phyloP scores from a whole-genome alignment of 2,797 vertebrate genomes.

The Podarcis siculus region DNA sequence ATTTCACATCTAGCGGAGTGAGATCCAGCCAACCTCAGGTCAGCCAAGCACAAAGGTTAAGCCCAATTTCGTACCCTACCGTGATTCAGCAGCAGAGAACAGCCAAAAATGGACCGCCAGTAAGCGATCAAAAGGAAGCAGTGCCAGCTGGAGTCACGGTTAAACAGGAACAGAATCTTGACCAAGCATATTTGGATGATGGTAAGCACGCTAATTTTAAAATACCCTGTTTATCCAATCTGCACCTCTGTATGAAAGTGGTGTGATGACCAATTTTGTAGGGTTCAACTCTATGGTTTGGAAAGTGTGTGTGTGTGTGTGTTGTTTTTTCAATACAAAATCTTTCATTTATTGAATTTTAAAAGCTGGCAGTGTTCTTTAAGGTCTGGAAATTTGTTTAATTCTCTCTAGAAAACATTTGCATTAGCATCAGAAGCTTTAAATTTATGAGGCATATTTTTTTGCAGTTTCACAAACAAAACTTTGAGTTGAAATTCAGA shows the following conservation, averaged over 20 bases:
- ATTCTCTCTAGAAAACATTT: conserved; percentile 10
- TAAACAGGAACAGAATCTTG: conserved; percentile 96
- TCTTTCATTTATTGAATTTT: conserved; percentile 23
- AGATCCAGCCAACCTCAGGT: conserved; percentile 77
- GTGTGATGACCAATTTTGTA: rapidly evolving
- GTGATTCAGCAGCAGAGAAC: conserved; percentile 93
- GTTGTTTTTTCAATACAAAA: not conserved
- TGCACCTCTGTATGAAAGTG: not conserved
- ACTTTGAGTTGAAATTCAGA: conserved; percentile 38
- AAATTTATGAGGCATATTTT: conserved; percentile 40
- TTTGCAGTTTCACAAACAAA: conserved; percentile 47
- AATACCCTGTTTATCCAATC: not conserved
- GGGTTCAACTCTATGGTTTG: not conserved
- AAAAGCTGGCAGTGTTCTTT: conserved; percentile 16
- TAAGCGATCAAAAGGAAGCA: conserved; percentile 83
- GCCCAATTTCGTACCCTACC: conserved; percentile 85
- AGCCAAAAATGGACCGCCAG: conserved; percentile 79
- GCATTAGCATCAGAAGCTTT: not conserved
- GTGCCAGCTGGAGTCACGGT: conserved; percentile 88
- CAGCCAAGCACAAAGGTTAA: conserved; percentile 78
- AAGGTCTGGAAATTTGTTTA: rapidly evolving
- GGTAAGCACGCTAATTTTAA: conserved; percentile 82
- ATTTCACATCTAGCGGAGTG: conserved; percentile 76
- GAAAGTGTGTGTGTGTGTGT: not conserved
- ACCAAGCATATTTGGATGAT: conserved; percentile 98